Percentiles rank a stretch among this genome's conserved stretches.
phyloP scores from a whole-genome alignment of 30 jellyfish, hydroid and myxozoan species.

The Cassiopea andromeda region DNA sequence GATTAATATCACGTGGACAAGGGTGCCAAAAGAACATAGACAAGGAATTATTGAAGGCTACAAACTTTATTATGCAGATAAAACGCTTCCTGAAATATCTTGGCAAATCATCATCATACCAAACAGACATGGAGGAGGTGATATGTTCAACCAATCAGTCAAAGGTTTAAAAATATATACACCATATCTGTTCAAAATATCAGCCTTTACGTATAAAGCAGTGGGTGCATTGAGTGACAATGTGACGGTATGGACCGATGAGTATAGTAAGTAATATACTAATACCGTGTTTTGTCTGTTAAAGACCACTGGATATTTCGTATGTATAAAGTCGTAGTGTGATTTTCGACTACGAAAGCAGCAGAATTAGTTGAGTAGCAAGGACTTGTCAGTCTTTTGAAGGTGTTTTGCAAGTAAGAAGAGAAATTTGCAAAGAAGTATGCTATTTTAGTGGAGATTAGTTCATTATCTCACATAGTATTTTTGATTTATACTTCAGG shows the following conservation, averaged over 20 bases:
- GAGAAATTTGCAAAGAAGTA: no score
- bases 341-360: no score
- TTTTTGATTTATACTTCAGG: no score
- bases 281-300: background rate
- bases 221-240: slow-evolving; percentile 47
- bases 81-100: slow-evolving; percentile 18
- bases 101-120: slow-evolving; percentile 22
- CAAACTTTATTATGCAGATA: slow-evolving; percentile 41
- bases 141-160: slow-evolving; percentile 19
- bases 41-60: slow-evolving; percentile 65
- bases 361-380: no score
- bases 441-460: no score
- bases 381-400: no score
- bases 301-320: background rate
- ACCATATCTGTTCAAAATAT: slow-evolving; percentile 32
- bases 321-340: no score
- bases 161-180: slow-evolving; percentile 50
- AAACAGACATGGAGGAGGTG: slow-evolving; percentile 28
- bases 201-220: slow-evolving; percentile 35
- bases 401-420: no score
- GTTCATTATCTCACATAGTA: no score
- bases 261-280: slow-evolving; percentile 26
- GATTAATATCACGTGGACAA: slow-evolving; percentile 28
- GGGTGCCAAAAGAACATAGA: slow-evolving; percentile 32
- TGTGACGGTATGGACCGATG: slow-evolving; percentile 74